Conservation (phyloP, 2,888 invertebrate species). For the Bombyx huttoni region DNA sequence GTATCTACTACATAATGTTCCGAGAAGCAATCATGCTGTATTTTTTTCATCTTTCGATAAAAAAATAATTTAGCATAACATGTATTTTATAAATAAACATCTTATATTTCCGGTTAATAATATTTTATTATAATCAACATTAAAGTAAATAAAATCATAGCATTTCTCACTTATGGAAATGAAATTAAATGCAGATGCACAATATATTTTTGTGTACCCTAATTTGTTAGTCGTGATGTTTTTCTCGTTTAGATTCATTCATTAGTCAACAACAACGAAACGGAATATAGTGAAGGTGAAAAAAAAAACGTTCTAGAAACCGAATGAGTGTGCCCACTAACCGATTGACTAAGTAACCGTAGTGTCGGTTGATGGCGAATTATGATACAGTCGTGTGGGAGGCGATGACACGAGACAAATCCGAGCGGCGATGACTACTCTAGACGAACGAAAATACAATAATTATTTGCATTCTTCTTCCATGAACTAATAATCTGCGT, state of each 20-base stretch:
- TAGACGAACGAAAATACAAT: constrained; percentile 16
- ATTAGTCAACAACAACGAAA: not conserved
- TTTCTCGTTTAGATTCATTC: not conserved
- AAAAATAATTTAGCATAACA: not conserved
- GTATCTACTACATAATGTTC: constrained; percentile 12
- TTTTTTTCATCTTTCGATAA: not conserved
- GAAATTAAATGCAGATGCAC: too few relatives aligned
- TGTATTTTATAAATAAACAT: not conserved
- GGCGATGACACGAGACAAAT: constrained; percentile 31
- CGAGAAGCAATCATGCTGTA: not conserved
- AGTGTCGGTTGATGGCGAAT: constrained; percentile 31
- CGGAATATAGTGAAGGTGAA: not conserved
- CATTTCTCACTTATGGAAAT: too few relatives aligned
- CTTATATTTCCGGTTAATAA: too few relatives aligned
- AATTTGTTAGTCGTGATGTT: not conserved
- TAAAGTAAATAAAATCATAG: too few relatives aligned
- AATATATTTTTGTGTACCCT: not conserved
- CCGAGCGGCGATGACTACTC: constrained; percentile 23
- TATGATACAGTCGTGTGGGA: constrained; percentile 35
- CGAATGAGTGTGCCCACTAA: constrained; percentile 20
- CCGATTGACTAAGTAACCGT: constrained; percentile 31
- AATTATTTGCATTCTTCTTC: not conserved
- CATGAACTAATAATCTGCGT: not conserved
- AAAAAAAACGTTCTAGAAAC: constrained; percentile 25
- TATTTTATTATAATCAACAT: too few relatives aligned